A percentile compares a stretch with the other conserved stretches of the same genome.
Conservation (phyloP, 2,888 invertebrate genomes). For the Callimorpha dominula region DNA sequence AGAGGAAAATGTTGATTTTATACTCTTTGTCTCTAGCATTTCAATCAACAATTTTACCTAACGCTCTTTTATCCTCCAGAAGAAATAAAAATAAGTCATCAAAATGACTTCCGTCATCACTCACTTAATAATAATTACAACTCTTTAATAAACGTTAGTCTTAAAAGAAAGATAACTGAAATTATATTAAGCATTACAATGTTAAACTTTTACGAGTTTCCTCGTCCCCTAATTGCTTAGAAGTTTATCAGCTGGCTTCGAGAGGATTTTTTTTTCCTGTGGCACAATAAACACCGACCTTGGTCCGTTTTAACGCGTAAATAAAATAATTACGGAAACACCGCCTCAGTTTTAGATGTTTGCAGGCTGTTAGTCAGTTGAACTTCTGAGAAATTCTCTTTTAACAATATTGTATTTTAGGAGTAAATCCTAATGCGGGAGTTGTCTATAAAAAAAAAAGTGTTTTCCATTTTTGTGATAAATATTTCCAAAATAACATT, state of each 20-base stretch:
- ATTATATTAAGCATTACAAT: conserved; percentile 38
- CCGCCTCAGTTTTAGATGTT: conserved; percentile 11
- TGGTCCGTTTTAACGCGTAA: conserved; percentile 41
- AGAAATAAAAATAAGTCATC: not conserved
- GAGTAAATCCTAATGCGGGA: no score
- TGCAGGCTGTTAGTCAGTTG: conserved; percentile 11
- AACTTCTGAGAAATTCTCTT: not conserved
- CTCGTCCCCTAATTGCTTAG: conserved; percentile 45
- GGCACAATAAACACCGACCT: conserved; percentile 43
- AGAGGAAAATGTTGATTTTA: no score
- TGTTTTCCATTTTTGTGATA: no score
- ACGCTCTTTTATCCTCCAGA: no score
- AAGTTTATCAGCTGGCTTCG: conserved; percentile 42
- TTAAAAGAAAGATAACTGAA: conserved; percentile 43
- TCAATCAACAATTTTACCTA: no score
- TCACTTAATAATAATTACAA: conserved; percentile 19
- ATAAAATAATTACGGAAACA: conserved; percentile 42
- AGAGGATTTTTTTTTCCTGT: conserved; percentile 43
- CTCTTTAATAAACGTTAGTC: conserved; percentile 26
- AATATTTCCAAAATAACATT: no score
- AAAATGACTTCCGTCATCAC: not conserved
- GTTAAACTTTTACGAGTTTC: conserved; percentile 45
- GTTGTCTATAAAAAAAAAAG: no score
- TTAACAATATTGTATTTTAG: not conserved
- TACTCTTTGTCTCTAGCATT: no score